Conservation (phyloP, 2,888 invertebrate genomes). For the Emmelina monodactyla region DNA sequence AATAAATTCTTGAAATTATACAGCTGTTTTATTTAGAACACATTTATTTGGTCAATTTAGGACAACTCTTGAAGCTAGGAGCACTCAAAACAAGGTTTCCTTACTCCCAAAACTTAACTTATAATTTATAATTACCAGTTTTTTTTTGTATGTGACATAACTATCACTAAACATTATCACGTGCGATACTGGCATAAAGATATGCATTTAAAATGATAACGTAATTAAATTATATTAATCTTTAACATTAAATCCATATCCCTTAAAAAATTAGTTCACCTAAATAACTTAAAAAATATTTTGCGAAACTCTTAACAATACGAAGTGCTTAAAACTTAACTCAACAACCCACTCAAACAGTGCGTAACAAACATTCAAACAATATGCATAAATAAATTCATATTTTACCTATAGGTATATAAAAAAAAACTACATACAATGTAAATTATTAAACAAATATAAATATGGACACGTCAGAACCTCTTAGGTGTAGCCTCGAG, state of each 20-base stretch:
- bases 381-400: slow-evolving; percentile 34
- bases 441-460: too few species aligned
- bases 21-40: slow-evolving; percentile 51
- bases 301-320: slow-evolving; percentile 11
- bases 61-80: slow-evolving; percentile 49
- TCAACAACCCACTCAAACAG: slow-evolving; percentile 46
- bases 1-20: slow-evolving; percentile 23
- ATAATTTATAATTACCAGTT: background rate
- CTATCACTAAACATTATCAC: slow-evolving; percentile 59
- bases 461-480: slow-evolving; percentile 1
- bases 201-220: slow-evolving; percentile 25
- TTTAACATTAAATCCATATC: slow-evolving; percentile 32
- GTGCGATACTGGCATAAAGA: slow-evolving; percentile 57
- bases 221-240: slow-evolving; percentile 35
- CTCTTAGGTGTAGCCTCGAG: background rate
- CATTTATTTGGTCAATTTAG: slow-evolving; percentile 66
- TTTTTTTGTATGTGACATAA: slow-evolving; percentile 2
- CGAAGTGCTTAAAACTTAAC: slow-evolving; percentile 43
- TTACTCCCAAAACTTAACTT: slow-evolving; percentile 23
- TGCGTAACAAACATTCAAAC: slow-evolving; percentile 46
- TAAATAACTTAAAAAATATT: background rate
- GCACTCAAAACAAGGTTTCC: slow-evolving; percentile 46
- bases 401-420: slow-evolving; percentile 27
- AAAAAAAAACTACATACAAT: too few species aligned
- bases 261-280: slow-evolving; percentile 28